These are phyloP conservation scores for Siphamia tubifer DNA, from an alignment of 2,113 vertebrate species.

Conservation along the genomic window DNA sequence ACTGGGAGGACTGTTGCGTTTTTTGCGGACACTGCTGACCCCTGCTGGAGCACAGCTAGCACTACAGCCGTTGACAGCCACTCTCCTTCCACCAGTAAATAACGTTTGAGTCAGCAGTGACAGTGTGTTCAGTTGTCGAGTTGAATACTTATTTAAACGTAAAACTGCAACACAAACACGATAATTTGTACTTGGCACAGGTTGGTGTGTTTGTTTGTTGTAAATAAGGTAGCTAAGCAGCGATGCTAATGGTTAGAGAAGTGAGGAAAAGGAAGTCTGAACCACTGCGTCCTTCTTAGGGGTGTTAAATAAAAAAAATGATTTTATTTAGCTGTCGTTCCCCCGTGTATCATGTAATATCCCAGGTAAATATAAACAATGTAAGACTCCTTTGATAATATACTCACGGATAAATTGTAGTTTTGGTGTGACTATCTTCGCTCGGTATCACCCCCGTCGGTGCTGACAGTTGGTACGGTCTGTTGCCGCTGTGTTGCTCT, in stretches of 20 bases:
- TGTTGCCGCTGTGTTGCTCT: constrained; percentile 72
- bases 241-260: constrained; percentile 22
- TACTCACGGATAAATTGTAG: rapidly evolving
- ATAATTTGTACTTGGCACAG: not conserved
- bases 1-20: not conserved
- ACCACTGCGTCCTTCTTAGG: constrained; percentile 24
- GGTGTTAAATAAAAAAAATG: not conserved
- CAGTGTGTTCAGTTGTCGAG: not conserved
- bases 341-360: too few species aligned
- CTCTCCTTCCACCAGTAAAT: not conserved
- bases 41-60: constrained; percentile 24
- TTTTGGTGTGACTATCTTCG: not conserved
- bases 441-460: not conserved
- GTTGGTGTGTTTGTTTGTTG: not conserved
- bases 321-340: not conserved
- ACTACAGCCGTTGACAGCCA: not conserved
- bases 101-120: not conserved
- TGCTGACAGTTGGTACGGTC: constrained; percentile 55
- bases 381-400: rapidly evolving
- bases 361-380: rapidly evolving
- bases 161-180: not conserved
- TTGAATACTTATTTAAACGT: rapidly evolving
- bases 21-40: constrained; percentile 35
- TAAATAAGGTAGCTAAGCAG: not conserved
- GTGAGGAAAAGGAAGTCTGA: constrained; percentile 7